Percentiles rank a stretch among this genome's conserved stretches.
Conservation (phyloP, 2,888 invertebrate genomes). For the Clistopyga incitator region DNA sequence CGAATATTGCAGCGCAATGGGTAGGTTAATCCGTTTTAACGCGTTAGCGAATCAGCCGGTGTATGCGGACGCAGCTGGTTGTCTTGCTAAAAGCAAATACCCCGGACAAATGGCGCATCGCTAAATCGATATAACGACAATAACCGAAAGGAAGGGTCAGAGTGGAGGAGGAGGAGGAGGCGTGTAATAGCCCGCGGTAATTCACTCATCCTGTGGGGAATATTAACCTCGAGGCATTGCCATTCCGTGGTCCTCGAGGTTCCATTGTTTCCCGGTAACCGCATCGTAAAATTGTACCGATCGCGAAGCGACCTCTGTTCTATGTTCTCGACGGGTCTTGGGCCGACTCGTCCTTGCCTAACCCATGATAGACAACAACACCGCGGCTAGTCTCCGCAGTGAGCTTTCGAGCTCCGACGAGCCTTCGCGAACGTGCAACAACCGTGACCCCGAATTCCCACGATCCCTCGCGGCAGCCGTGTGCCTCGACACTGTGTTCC, state of each 20-base stretch:
- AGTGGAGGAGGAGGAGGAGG: not conserved
- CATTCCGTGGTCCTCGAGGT: not conserved
- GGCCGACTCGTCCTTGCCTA: constrained; percentile 4
- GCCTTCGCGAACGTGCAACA: constrained; percentile 63
- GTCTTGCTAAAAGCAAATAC: not conserved
- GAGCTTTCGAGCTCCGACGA: constrained; percentile 1
- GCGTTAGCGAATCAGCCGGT: no score
- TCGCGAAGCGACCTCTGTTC: not conserved
- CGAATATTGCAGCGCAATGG: no score
- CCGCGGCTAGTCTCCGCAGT: not conserved
- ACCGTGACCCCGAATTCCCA: constrained; percentile 73
- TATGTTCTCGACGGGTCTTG: not conserved
- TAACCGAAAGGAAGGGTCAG: not conserved
- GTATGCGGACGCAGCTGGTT: not conserved
- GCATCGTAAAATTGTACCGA: constrained; percentile 20
- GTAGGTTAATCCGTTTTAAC: no score
- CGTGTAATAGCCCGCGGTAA: not conserved
- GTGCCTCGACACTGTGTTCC: not conserved
- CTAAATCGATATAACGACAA: not conserved
- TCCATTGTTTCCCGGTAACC: constrained; percentile 38
- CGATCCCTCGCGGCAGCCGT: constrained; percentile 58
- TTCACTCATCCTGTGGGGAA: not conserved
- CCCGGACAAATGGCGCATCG: not conserved
- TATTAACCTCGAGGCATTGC: not conserved
- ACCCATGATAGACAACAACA: not conserved